phyloP scores from a whole-genome alignment of 2,888 invertebrate genomes.

The Aporophyla nigra region DNA sequence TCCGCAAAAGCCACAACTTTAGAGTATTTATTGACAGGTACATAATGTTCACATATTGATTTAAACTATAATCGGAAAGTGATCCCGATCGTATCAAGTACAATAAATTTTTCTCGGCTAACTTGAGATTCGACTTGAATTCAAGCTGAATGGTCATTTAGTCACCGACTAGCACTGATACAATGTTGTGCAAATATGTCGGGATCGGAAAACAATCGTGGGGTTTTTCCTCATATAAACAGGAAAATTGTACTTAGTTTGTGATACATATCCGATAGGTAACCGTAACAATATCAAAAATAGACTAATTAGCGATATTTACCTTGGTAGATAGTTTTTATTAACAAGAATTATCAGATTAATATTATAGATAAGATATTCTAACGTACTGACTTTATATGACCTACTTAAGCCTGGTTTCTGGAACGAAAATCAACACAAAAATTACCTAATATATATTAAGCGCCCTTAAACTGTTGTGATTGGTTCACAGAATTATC shows the following conservation, averaged over 20 bases:
- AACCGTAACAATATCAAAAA: background rate
- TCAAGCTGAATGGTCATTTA: background rate
- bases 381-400: background rate
- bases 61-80: background rate
- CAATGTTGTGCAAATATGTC: background rate
- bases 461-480: background rate
- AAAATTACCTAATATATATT: background rate
- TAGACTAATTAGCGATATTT: background rate
- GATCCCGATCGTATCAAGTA: background rate
- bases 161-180: background rate
- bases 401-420: background rate
- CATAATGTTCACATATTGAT: too few species aligned
- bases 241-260: background rate
- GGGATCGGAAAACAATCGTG: background rate
- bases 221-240: conserved; percentile 4
- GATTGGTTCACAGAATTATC: background rate
- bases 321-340: background rate
- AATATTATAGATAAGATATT: too few species aligned
- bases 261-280: background rate
- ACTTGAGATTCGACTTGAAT: background rate
- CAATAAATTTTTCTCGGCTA: background rate
- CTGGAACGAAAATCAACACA: background rate
- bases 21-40: too few species aligned
- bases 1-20: too few species aligned
- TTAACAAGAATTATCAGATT: background rate